Percentiles rank a stretch among this genome's conserved stretches.
phyloP scores from a whole-genome alignment of 2,113 vertebrate genomes.

The Ornithorhynchus anatinus region DNA sequence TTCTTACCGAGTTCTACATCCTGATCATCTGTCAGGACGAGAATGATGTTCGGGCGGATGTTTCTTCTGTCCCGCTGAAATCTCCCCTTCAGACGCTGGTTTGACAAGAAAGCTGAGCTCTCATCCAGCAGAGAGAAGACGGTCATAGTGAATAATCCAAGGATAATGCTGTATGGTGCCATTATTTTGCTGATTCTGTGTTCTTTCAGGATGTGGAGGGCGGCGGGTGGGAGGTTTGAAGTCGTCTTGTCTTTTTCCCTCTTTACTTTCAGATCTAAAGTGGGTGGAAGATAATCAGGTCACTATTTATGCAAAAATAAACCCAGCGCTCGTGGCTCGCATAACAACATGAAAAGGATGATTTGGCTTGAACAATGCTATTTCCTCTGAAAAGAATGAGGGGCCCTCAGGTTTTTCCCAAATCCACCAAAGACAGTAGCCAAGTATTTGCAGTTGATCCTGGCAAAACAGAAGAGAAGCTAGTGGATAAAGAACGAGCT shows the following conservation, averaged over 20 bases:
- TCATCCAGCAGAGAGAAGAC: constrained; percentile 72
- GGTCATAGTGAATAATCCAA: constrained; percentile 74
- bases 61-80: constrained; percentile 93
- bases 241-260: constrained; percentile 32
- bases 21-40: constrained; percentile 95
- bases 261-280: constrained; percentile 52
- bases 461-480: neutral
- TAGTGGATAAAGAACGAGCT: too few species aligned
- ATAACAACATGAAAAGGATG: neutral
- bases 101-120: constrained; percentile 76
- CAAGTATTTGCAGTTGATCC: neutral
- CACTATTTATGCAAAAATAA: neutral
- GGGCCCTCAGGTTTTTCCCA: neutral
- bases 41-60: constrained; percentile 96
- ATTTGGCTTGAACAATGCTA: neutral
- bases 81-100: constrained; percentile 86
- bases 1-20: constrained; percentile 92
- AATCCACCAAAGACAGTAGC: neutral
- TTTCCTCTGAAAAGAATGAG: constrained; percentile 8
- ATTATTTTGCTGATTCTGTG: constrained; percentile 41
- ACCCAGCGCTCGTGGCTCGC: too few species aligned
- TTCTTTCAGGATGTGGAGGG: constrained; percentile 24
- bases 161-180: constrained; percentile 64
- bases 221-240: too few species aligned
- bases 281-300: constrained; percentile 16